A percentile compares a stretch with the other conserved stretches of the same genome.
Evolutionary conservation across 2,797 vertebrate genomes (phyloP).

Genomic region (Sylvia borin): DNA sequence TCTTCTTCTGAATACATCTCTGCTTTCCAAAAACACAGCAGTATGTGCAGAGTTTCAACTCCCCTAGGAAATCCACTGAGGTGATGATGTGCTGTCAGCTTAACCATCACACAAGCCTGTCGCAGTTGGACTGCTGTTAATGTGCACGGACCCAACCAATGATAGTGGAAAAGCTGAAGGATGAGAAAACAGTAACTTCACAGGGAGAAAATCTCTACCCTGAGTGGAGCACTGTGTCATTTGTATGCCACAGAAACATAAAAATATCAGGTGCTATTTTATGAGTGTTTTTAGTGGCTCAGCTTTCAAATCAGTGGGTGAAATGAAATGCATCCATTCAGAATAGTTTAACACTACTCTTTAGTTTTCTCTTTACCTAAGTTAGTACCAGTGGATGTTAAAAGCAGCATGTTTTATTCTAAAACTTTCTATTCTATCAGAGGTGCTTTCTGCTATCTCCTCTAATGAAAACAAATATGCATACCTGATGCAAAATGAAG

Average conservation of each 20-base stretch:
- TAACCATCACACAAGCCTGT: background rate
- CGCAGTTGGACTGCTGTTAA: background rate
- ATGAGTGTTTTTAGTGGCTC: background rate
- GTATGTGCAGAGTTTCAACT: background rate
- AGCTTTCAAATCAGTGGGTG: background rate
- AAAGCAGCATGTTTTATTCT: background rate
- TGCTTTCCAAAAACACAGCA: background rate
- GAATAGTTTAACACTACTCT: background rate
- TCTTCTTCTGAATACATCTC: background rate
- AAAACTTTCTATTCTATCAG: background rate
- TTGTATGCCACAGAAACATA: background rate
- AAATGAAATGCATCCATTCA: background rate
- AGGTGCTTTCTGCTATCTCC: background rate
- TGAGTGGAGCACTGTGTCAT: background rate
- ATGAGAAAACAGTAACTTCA: fast-evolving
- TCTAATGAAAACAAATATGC: background rate
- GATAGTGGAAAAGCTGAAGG: background rate
- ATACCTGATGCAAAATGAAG: background rate
- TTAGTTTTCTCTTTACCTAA: background rate
- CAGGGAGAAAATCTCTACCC: background rate
- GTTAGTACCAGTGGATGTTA: background rate
- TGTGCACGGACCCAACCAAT: background rate
- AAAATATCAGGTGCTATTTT: background rate
- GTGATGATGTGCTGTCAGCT: background rate
- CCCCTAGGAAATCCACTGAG: background rate